Evolutionary conservation across 1,140 invertebrate species (phyloP).

Genomic region (Papilio glaucus): DNA sequence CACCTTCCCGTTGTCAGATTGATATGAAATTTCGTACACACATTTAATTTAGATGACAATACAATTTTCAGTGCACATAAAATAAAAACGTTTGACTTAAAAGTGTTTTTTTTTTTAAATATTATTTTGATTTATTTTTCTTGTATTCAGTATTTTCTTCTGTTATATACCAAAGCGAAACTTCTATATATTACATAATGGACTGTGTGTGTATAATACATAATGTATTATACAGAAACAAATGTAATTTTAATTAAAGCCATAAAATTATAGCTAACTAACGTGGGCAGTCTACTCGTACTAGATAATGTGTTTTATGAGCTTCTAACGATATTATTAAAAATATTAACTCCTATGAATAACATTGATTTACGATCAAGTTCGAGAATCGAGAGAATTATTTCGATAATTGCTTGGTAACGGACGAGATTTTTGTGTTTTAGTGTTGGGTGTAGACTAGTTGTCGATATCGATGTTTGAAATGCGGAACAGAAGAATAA

Average conservation of each 20-base stretch:
- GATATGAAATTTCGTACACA: too few relatives aligned
- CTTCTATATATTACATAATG: too few relatives aligned
- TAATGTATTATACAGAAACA: not conserved
- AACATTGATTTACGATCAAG: not conserved
- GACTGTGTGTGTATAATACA: too few relatives aligned
- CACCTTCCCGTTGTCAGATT: too few relatives aligned
- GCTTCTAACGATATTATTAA: constrained; percentile 24
- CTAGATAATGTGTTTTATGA: constrained; percentile 15
- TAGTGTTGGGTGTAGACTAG: not conserved
- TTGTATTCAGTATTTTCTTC: too few relatives aligned
- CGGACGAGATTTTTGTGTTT: not conserved
- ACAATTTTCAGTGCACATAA: too few relatives aligned
- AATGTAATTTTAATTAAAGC: constrained; percentile 12
- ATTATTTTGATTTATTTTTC: too few relatives aligned
- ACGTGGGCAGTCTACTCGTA: not conserved
- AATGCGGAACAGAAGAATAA: not conserved
- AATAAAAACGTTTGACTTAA: too few relatives aligned
- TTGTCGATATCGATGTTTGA: constrained; percentile 40
- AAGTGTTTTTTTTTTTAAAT: too few relatives aligned
- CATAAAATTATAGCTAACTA: constrained; percentile 13
- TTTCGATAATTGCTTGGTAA: constrained; percentile 39
- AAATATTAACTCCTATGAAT: constrained; percentile 4
- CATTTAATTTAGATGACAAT: too few relatives aligned
- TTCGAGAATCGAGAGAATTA: constrained; percentile 14
- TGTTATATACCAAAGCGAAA: too few relatives aligned